Evolutionary conservation across 1,140 invertebrate genomes (phyloP), one percentile per base, ranked within the genome.

Genomic region (Diorhabda elongata): DNA sequence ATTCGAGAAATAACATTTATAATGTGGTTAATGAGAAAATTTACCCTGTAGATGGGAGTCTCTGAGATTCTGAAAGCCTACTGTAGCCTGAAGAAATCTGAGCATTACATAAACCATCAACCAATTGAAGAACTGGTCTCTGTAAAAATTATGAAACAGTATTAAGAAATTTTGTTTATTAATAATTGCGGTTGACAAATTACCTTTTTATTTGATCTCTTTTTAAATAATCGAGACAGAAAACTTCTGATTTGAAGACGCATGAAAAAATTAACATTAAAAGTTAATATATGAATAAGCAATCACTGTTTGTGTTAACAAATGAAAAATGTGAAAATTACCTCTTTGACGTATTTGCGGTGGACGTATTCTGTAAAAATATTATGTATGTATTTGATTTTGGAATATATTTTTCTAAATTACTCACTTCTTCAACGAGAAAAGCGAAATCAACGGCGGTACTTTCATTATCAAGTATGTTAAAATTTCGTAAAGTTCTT

Each of bases 91-190:
- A 60, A 67, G 80, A 79, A 59, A 78, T 75, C 61, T 78, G 78
- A 74, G 82, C 76, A 79, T 82, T 84, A 66, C 79, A 74, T 58
- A 81, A 77, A 58, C 82, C 82, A 71, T 84, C 83, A 69, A 83
- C 82, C 61, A 85, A 80, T 71, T 84, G 80, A 67, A 84, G 76
- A 60, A 80, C 76, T 8, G 76, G 76, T 69, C 79, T 78, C 44
- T 62, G 41, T 59, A 7, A 11, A 58, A 58, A 42, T 26, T 42
- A 4, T 3, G 42, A 42, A 61, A 42, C 0, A 9, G 7, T 11
- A 47, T 8, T 7, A 66, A 58, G 7, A 43, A 44, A 4, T 59
- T n/a, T 7, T 42, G 26, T 59, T 59, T 60, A 42, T 61, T 42
- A 67, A 69, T 58, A 66, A 57, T 42, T 43, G 3, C 4, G 8